Conservation (phyloP, 2,113 vertebrate genomes). For the Xiphorhynchus elegans region DNA sequence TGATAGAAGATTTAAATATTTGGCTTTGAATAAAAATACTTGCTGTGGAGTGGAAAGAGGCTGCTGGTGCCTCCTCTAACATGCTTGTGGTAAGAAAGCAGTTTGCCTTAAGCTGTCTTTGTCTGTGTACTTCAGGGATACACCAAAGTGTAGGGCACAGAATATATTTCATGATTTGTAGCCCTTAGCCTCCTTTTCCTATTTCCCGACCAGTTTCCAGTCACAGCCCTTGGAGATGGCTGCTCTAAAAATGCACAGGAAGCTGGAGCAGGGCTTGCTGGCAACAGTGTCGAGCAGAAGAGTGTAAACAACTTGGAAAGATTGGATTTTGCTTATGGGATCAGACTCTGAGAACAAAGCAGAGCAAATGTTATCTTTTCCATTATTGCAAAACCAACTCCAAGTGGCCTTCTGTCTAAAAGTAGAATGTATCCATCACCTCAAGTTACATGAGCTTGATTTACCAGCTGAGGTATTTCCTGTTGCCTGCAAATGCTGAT, state of each 20-base stretch:
- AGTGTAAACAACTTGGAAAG: slow-evolving; percentile 66
- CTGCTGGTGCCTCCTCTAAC: not conserved
- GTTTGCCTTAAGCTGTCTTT: not conserved
- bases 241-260: slow-evolving; percentile 68
- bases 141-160: not conserved
- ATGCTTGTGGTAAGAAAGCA: not conserved
- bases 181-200: not conserved
- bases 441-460: slow-evolving; percentile 5
- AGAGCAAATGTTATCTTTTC: slow-evolving; percentile 63
- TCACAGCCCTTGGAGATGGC: slow-evolving; percentile 29
- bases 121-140: not conserved
- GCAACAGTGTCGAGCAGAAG: slow-evolving; percentile 27
- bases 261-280: slow-evolving; percentile 67
- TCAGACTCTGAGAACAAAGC: slow-evolving; percentile 69
- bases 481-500: slow-evolving; percentile 54
- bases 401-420: slow-evolving; percentile 50
- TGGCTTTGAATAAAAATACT: not conserved
- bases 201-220: slow-evolving; percentile 12
- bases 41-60: not conserved
- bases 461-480: slow-evolving; percentile 48
- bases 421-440: slow-evolving; percentile 34
- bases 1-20: not conserved
- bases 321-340: slow-evolving; percentile 65
- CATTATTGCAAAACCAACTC: slow-evolving; percentile 27
- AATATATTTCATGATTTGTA: not conserved